Base-by-base conservation (phyloP, 2,113 vertebrate genomes). In the Eulemur rufifrons region DNA sequence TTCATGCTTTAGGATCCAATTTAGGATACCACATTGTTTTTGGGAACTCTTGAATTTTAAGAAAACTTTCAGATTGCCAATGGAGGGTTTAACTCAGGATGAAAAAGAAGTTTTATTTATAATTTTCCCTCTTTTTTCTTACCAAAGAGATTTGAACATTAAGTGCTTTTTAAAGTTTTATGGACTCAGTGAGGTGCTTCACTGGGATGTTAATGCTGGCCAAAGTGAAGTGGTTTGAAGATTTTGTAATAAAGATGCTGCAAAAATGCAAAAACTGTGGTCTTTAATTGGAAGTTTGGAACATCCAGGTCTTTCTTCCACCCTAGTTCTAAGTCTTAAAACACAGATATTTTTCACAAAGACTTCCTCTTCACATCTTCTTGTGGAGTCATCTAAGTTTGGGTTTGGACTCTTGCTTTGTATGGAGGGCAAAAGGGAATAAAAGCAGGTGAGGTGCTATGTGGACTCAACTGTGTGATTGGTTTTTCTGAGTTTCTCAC, bases 401-500 rank as follows among this genome's bases (percentile, higher is more conserved):
- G 32, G 39, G 68, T 54, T 93, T 27, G 2, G 68, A 56, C 45
- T n/a, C 63, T 77, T 80, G 50, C 52, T 90, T 64, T 90, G 71
- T 47, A 34, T 7, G 32, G 63, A 50, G 29, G 10, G 32, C 47
- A 37, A 42, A 45, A 21, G 34, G 25, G 25, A 76, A 39, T 15
- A 4, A 42, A 77, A 12, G 66, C 6, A 20, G 71, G 71, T 32
- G 37, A 37, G 52, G 29, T 47, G 0, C 21, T 18, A 32, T n/a
- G 18, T n/a, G 61, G 85, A 13, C 17, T 52, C 12, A 37, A 0
- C 2, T 11, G 25, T 34, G 69, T 0, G 0, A 0, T 0, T 47
- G 69, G 13, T 34, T 63, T 92, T 10, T 90, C 56, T 11, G 63
- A 11, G 47, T 21, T 64, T 2, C 32, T 29, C 69, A 2, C 2